Base-by-base conservation (phyloP, 2,113 vertebrate genomes). In the Pachyramphus minor region DNA sequence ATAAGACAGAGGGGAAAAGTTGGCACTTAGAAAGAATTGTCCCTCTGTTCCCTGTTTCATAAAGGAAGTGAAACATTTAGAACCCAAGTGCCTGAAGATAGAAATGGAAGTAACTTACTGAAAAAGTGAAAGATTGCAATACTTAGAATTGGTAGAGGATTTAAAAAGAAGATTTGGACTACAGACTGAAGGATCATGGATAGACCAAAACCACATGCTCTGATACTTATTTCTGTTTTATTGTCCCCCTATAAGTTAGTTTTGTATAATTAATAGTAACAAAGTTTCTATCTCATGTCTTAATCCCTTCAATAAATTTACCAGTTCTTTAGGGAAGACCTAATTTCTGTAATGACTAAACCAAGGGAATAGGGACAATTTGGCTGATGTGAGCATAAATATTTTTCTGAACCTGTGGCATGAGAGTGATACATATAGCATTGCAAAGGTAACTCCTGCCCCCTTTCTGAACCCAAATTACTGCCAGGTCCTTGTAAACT, bases 381-480 rank as follows among this genome's bases (percentile, higher is more conserved):
- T 79, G 56, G 21, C n/a, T 88, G 30, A 75, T 24, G 67, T 16
- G 10, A 74, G 17, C 5, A 8, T 3, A 78, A 39, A 12, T 45
- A 31, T 47, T 53, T 69, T 89, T 77, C 52, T 89, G 62, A 18
- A 72, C 23, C 10, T 79, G 33, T 13, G 14, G 16, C 23, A 27
- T 13, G n/a, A 73, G 12, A 41, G 12, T 67, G 10, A 25, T 27
- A 25, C 13, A 14, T 14, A n/a, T 0, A 27, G 5, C 6, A 2
- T n/a, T 68, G 18, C 17, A 91, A 68, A 71, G 6, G 33, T 59
- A 49, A 6, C 14, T 79, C 5, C 7, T 59, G 27, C 10, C 11
- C 23, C 31, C 7, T 39, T 20, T 80, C 52, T 55, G 33, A 83
- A 60, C 7, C 9, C 56, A 52, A 35, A 12, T 21, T 42, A 39